These are phyloP conservation scores for Lasioglossum oenotherae DNA, from an alignment of 2,888 invertebrate genomes.

Conservation along the genomic window DNA sequence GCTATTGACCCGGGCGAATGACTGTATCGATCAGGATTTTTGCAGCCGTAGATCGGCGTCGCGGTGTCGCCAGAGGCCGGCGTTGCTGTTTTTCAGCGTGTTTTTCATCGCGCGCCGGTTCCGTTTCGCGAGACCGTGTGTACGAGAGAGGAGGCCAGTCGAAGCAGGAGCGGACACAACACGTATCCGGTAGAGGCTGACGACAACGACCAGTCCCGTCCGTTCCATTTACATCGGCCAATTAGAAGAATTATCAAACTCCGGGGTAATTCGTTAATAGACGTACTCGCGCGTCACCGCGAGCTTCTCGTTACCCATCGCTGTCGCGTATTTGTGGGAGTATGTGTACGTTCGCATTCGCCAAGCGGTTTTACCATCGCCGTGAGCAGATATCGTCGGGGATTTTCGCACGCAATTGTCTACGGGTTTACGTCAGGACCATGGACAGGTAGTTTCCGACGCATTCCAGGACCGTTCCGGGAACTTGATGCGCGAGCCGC, in stretches of 20 bases:
- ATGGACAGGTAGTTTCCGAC: constrained; percentile 7
- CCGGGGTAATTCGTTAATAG: constrained; percentile 40
- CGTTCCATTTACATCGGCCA: constrained; percentile 44
- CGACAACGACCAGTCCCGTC: constrained; percentile 32
- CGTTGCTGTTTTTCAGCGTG: not conserved
- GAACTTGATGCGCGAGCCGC: constrained; percentile 15
- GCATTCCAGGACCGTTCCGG: constrained; percentile 17
- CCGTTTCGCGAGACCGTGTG: not conserved
- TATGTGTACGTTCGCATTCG: not conserved
- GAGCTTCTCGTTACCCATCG: not conserved
- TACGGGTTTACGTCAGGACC: not conserved
- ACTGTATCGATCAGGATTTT: constrained; percentile 15
- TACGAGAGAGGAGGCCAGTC: not conserved
- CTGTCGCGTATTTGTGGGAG: not conserved
- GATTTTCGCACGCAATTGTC: constrained; percentile 16
- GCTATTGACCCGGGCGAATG: constrained; percentile 1
- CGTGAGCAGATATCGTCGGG: constrained; percentile 1
- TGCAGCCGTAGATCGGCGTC: not conserved
- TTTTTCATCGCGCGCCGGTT: constrained; percentile 10
- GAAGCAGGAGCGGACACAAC: constrained; percentile 14
- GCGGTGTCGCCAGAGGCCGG: not conserved
- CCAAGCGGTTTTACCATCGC: not conserved
- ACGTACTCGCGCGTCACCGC: constrained; percentile 14
- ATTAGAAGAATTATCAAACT: constrained; percentile 44
- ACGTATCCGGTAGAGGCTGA: constrained; percentile 43